A percentile compares a stretch with the other conserved stretches of the same genome.
phyloP scores from a whole-genome alignment of 2,797 vertebrate genomes.

The Sphaeramia orbicularis region DNA sequence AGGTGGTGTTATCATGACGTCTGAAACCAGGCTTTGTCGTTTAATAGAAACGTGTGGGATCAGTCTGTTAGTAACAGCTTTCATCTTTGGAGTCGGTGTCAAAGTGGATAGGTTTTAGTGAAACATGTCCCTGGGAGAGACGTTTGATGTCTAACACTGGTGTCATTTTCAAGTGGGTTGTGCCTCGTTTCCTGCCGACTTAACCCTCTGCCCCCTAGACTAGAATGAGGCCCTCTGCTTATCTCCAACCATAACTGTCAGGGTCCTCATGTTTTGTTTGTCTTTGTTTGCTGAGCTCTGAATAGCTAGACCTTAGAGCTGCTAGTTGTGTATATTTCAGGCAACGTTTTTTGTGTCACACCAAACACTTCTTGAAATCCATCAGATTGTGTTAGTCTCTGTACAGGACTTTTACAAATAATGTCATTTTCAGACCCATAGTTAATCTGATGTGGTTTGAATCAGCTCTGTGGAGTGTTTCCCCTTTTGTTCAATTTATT shows the following conservation, averaged over 20 bases:
- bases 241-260: background rate
- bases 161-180: background rate
- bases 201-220: background rate
- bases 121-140: background rate
- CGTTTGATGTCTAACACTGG: background rate
- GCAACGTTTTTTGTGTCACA: background rate
- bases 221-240: background rate
- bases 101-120: no score
- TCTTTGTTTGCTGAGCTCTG: background rate
- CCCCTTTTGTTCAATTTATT: no score
- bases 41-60: slow-evolving; percentile 7
- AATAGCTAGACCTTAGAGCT: background rate
- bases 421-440: no score
- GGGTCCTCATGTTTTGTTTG: background rate
- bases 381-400: background rate
- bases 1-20: background rate
- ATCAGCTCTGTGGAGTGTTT: no score
- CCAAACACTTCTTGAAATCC: background rate
- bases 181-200: slow-evolving; percentile 1
- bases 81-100: no score
- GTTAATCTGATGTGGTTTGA: no score
- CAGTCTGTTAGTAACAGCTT: background rate
- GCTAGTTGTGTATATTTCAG: background rate
- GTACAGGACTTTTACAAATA: no score
- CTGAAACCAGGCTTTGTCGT: background rate